A percentile compares a stretch with the other conserved stretches of the same genome.
These are phyloP conservation scores for Agrypnus murinus DNA, from an alignment of 2,888 invertebrate genomes.

Conservation along the genomic window DNA sequence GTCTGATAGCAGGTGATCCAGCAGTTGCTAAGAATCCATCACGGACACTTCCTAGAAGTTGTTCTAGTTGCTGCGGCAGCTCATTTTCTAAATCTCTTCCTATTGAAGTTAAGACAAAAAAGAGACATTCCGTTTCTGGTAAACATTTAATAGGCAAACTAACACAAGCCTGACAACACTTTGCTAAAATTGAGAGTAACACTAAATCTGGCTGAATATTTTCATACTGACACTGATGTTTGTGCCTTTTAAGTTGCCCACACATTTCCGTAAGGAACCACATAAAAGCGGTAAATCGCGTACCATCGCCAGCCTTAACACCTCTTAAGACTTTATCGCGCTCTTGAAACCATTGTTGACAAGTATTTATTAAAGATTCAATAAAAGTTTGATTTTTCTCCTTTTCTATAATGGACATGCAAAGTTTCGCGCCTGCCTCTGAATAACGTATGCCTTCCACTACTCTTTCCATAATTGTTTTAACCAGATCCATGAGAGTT, in stretches of 20 bases:
- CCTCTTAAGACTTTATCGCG: conserved; percentile 79
- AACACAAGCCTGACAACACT: conserved; percentile 92
- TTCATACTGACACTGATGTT: conserved; percentile 74
- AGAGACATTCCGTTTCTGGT: conserved; percentile 90
- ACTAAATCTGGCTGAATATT: conserved; percentile 82
- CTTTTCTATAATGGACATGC: conserved; percentile 90
- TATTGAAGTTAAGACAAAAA: conserved; percentile 91
- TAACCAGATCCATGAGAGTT: conserved; percentile 89
- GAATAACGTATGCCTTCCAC: conserved; percentile 86
- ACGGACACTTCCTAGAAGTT: conserved; percentile 85
- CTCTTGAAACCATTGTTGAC: conserved; percentile 90
- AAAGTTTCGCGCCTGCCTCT: conserved; percentile 88
- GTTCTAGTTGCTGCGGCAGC: conserved; percentile 86
- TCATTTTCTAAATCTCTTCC: conserved; percentile 91
- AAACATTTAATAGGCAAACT: conserved; percentile 87
- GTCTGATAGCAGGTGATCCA: conserved; percentile 84
- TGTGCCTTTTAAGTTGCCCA: conserved; percentile 85
- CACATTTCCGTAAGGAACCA: conserved; percentile 94
- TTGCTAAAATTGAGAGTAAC: conserved; percentile 87
- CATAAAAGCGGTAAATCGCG: conserved; percentile 88
- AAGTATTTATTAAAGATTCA: conserved; percentile 91
- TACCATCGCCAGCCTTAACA: conserved; percentile 76
- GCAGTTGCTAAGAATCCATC: conserved; percentile 88
- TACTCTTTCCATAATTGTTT: conserved; percentile 85
- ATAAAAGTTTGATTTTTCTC: conserved; percentile 92